A percentile compares a stretch with the other conserved stretches of the same genome.
These are phyloP conservation scores for Hydrolagus colliei DNA, from an alignment of 2,797 vertebrate genomes.

Conservation along the genomic window DNA sequence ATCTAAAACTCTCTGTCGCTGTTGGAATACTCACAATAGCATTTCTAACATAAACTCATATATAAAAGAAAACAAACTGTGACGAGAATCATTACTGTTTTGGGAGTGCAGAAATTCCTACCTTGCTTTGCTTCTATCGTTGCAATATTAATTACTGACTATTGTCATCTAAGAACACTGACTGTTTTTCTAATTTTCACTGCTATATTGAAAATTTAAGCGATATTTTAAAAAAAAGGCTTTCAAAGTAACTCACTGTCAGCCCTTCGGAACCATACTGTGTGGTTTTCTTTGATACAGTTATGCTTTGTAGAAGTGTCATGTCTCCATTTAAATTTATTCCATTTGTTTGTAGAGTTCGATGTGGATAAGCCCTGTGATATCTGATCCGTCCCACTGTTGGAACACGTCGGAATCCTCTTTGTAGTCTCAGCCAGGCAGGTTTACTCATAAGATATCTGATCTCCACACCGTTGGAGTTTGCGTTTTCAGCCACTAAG, in stretches of 20 bases:
- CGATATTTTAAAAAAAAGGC: not conserved
- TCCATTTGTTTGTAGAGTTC: conserved; percentile 38
- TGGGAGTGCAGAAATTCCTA: conserved; percentile 13
- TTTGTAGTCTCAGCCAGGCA: too few species aligned
- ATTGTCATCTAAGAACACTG: not conserved
- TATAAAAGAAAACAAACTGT: not conserved
- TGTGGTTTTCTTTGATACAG: not conserved
- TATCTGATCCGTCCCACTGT: too few species aligned
- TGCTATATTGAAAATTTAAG: conserved; percentile 20
- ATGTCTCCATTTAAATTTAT: conserved; percentile 50
- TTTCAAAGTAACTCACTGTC: not conserved
- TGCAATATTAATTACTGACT: not conserved
- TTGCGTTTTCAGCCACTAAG: too few species aligned
- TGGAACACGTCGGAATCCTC: too few species aligned
- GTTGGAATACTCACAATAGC: conserved; percentile 23
- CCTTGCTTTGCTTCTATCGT: conserved; percentile 23
- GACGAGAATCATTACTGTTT: not conserved
- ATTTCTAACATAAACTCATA: conserved; percentile 23
- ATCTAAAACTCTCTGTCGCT: conserved; percentile 8
- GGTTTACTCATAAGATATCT: too few species aligned
- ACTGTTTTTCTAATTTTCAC: not conserved
- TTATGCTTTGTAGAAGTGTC: conserved; percentile 38
- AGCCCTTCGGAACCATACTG: not conserved
- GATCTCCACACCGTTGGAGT: too few species aligned
- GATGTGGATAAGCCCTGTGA: conserved; percentile 13